Evolutionary conservation across 2,797 vertebrate genomes (phyloP).

Genomic region (Sardinella longiceps): DNA sequence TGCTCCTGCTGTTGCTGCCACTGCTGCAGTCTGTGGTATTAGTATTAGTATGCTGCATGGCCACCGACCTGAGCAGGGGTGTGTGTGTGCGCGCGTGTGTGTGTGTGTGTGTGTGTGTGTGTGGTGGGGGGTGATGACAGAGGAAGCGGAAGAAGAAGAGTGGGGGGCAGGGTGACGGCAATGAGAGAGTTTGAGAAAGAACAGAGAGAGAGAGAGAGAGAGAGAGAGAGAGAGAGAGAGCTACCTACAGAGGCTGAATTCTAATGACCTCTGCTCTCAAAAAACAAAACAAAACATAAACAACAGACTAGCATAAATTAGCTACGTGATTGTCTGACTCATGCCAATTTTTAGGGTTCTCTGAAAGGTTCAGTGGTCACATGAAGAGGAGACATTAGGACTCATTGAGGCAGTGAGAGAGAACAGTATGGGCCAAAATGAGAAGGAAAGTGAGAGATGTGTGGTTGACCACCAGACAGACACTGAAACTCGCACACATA

Average conservation of each 20-base stretch:
- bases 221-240: no score
- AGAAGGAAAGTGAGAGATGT: not conserved
- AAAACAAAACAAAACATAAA: no score
- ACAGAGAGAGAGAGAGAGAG: not conserved
- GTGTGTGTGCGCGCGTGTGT: not conserved
- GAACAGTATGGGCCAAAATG: no score
- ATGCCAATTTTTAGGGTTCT: no score
- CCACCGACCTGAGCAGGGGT: not conserved
- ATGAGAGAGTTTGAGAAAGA: not conserved
- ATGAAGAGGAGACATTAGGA: no score
- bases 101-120: not conserved
- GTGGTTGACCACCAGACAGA: not conserved
- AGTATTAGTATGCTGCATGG: slow-evolving; percentile 13
- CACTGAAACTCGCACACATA: not conserved
- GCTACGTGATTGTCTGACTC: no score
- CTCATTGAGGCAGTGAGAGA: not conserved
- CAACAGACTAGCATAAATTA: no score
- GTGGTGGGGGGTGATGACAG: not conserved
- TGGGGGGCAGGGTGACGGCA: not conserved
- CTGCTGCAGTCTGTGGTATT: not conserved
- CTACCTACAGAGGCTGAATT: no score
- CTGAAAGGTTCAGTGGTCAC: no score
- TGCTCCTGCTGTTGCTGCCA: not conserved
- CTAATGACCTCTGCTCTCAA: no score
- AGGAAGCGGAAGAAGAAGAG: not conserved